Conservation (phyloP, 30 jellyfish, hydroid and myxozoan genomes). For the Mastigias papua region DNA sequence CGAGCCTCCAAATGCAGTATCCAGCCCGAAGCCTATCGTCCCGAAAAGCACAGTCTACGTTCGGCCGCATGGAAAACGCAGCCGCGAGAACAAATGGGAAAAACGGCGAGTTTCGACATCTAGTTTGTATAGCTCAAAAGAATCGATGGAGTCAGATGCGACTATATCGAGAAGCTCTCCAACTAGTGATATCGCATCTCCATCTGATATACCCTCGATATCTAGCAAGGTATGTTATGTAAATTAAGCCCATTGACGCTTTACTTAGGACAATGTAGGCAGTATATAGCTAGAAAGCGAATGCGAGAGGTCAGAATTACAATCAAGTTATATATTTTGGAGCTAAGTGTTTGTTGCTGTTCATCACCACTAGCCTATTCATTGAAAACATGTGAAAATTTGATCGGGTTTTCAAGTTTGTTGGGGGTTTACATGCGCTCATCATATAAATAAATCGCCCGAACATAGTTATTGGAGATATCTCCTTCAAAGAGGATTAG, state of each 20-base stretch:
- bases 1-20: conserved; percentile 73
- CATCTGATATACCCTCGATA: conserved; percentile 53
- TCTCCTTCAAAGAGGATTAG: too few species aligned
- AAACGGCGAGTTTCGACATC: conserved; percentile 83
- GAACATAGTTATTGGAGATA: too few species aligned
- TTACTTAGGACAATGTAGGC: neutral
- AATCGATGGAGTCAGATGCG: conserved; percentile 90
- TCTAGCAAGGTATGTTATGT: conserved; percentile 27
- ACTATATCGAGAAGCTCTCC: conserved; percentile 86
- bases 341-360: too few species aligned
- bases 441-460: too few species aligned
- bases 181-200: conserved; percentile 75
- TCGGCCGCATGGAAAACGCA: conserved; percentile 53
- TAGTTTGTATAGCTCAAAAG: conserved; percentile 95
- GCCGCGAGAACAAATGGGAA: conserved; percentile 97
- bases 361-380: too few species aligned
- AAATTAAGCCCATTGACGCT: neutral
- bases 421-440: too few species aligned
- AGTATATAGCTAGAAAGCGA: too few species aligned
- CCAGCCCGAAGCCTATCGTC: conserved; percentile 43
- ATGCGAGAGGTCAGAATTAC: neutral
- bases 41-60: conserved; percentile 26
- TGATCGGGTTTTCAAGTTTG: too few species aligned
- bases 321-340: too few species aligned
- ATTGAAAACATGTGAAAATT: too few species aligned